These are phyloP conservation scores for Forbesichthys agassizii DNA, from an alignment of 2,113 vertebrate genomes.

Conservation along the genomic window DNA sequence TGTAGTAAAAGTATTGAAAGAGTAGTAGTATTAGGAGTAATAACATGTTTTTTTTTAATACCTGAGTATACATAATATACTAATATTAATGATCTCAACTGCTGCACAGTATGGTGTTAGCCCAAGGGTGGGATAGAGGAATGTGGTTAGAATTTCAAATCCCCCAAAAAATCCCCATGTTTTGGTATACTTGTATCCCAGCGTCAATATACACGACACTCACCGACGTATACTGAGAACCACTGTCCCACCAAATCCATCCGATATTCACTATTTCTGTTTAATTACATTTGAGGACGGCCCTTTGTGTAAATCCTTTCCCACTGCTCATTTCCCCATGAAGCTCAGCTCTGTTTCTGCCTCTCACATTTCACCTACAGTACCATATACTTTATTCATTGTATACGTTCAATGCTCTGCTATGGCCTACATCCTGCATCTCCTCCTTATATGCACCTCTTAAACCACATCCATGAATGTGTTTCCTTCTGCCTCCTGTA, in stretches of 20 bases:
- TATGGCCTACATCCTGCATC: not conserved
- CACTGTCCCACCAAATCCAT: constrained; percentile 50
- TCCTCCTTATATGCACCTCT: constrained; percentile 2
- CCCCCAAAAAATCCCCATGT: no score
- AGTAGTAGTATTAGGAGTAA: no score
- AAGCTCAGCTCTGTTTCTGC: not conserved
- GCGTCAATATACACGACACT: constrained; percentile 46
- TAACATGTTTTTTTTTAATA: no score
- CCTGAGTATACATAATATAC: no score
- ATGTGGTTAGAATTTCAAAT: no score
- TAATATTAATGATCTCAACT: no score
- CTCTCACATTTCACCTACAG: no score
- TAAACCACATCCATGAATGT: constrained; percentile 18
- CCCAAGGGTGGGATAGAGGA: no score
- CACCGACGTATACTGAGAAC: constrained; percentile 39
- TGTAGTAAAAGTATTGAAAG: no score
- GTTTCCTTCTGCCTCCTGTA: not conserved
- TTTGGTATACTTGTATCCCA: constrained; percentile 24
- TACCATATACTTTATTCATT: no score
- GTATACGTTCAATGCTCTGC: no score
- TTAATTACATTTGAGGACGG: constrained; percentile 42
- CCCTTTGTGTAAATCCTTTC: constrained; percentile 46
- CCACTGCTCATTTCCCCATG: constrained; percentile 12
- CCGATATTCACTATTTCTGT: constrained; percentile 40
- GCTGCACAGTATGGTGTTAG: no score